Base-by-base conservation (phyloP, 2,797 vertebrate species). In the Psittacula echo region DNA sequence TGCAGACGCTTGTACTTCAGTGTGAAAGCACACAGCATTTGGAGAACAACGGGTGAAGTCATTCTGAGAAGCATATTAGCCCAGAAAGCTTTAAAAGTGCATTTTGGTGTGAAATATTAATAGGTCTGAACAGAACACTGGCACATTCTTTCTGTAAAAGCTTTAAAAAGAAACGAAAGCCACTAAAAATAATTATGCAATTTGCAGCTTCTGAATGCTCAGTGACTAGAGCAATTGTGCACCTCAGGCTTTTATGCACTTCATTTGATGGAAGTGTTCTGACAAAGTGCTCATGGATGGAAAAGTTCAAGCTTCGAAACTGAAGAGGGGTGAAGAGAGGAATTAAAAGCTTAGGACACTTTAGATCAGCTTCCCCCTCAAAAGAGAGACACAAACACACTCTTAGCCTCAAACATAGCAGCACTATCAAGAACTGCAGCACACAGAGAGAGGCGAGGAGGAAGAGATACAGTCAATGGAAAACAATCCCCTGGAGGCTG, bases 41-140 rank as follows among this genome's bases (percentile, higher is more conserved):
- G 94, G 67, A 93, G 90, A 94, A 92, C 77, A 93, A 88, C 2
- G 75, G 61, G 87, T 93, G 86, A 94, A 96, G 88, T 84, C 64
- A 85, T 92, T 71, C 87, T 7, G 4, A 79, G 84, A 53, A 11
- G 50, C 66, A 15, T 48, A 74, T 64, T 73, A 76, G 88, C 64
- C 67, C 94, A 93, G 74, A 97, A 93, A 93, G 93, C 94, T 95
- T 65, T 95, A 84, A 44, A 92, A 97, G 80, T 34, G 54, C 96
- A 87, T 94, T 96, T 93, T 95, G 67, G 93, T 92, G 96, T 96
- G 95, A 97, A 97, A 97, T 97, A 97, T 97, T 97, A 95, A 97
- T 97, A 95, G 83, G 51, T 85, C 88, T 34, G 90, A 94, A 90
- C n/a, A 93, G 92, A 96, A 95, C 60, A 60, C 74, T 76, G 74